Evolutionary conservation across 2,888 invertebrate species (phyloP), one percentile per base, ranked within the genome.

Genomic region (Bellardia pandia): DNA sequence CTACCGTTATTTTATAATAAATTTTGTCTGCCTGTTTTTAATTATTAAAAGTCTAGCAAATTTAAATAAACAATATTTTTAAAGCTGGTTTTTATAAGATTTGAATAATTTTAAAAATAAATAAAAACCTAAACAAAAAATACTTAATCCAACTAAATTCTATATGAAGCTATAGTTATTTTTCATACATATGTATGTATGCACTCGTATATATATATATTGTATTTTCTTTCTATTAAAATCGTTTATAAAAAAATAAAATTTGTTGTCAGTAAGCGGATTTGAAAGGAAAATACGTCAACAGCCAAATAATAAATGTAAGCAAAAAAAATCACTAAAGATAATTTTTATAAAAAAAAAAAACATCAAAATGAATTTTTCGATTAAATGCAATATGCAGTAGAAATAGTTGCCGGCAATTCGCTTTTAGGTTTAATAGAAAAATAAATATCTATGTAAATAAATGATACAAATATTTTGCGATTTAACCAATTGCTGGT

Each of bases 191-290:
- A 37, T 6, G 6, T 37, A 33, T 3, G 33, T 33, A 33, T n/a
- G n/a, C n/a, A n/a, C n/a, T n/a, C n/a, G n/a, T n/a, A n/a, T n/a
- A n/a, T n/a, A n/a, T n/a, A n/a, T n/a, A n/a, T n/a, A n/a, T n/a
- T 3, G 33, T 33, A 37, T 37, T 37, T 37, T 3, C 37, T 37
- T 37, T 37, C 3, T 37, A 37, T 37, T 37, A 4, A 33, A 33
- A 33, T 33, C 33, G 5, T 33, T 33, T 33, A 33, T 33, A 33
- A 5, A 14, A 0, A 2, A 60, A 45, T 4, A 40, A 69, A 60
- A 23, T 68, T 64, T 58, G 16, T 66, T 56, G 30, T 14, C 33
- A 68, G 66, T 75, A 85, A 85, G 75, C 79, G 75, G 79, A 85
- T 85, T 72, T 75, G 33, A 69, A 68, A 53, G 23, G 60, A 68